A percentile compares a stretch with the other conserved stretches of the same genome.
Evolutionary conservation across 1,140 invertebrate species (phyloP).

Genomic region (Bombus confusus): DNA sequence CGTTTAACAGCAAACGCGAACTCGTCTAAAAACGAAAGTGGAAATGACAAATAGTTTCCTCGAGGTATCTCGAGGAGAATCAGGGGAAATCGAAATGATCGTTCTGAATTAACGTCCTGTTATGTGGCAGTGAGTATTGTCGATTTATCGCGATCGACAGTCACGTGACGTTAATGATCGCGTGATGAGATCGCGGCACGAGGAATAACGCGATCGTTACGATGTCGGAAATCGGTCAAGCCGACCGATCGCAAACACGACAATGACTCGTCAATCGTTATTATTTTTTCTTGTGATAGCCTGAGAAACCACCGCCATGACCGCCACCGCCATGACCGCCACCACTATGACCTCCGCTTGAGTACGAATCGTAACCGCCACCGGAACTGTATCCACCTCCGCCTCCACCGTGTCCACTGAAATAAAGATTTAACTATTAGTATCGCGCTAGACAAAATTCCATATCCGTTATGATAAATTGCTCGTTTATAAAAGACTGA

Average conservation of each 20-base stretch:
- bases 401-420: slow-evolving; percentile 61
- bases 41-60: background rate
- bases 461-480: too few species aligned
- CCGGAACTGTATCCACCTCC: slow-evolving; percentile 62
- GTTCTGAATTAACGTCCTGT: background rate
- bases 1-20: background rate
- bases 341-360: slow-evolving; percentile 55
- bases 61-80: background rate
- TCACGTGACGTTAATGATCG: slow-evolving; percentile 1
- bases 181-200: background rate
- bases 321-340: slow-evolving; percentile 51
- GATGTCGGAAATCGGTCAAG: background rate
- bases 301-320: slow-evolving; percentile 61
- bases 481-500: too few species aligned
- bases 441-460: too few species aligned
- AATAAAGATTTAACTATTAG: slow-evolving; percentile 28
- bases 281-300: slow-evolving; percentile 68
- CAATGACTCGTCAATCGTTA: background rate
- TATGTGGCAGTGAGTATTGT: background rate
- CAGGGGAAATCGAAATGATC: slow-evolving; percentile 1
- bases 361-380: slow-evolving; percentile 63
- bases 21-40: background rate
- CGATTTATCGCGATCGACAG: background rate
- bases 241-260: slow-evolving; percentile 1
- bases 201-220: background rate